Evolutionary conservation across 2,797 vertebrate species (phyloP), one percentile per base, ranked within the genome.

Genomic region (Eurystomus glaucurus): DNA sequence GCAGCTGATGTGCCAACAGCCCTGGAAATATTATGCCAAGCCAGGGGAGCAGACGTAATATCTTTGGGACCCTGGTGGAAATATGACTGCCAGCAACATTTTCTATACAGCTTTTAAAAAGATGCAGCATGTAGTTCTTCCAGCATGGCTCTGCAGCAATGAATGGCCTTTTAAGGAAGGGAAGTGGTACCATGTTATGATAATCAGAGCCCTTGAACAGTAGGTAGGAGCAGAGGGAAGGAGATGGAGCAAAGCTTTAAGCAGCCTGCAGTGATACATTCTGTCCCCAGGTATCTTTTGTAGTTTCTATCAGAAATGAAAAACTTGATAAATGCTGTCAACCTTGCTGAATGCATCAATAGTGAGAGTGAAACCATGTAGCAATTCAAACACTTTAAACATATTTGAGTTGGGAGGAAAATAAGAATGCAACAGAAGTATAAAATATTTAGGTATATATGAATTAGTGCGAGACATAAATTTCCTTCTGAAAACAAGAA

Each of bases 261-360:
- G 39, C 26, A 70, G 31, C 51, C 37, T 0, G 0, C 14, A 33
- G 35, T 54, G n/a, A 10, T 54, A 20, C 10, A 18, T 13, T n/a
- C 31, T 89, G 43, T 12, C 61, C 41, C 16, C 39, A 48, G 54
- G 25, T 37, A 48, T 25, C 50, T 79, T 83, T 18, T 65, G 46
- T 26, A 76, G 22, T 15, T 70, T 61, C 51, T 60, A 2, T 48
- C n/a, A 80, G 60, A 83, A 90, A 20, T 3, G 43, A 25, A 85
- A n/a, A 68, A 52, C 5, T 72, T 61, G 16, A 10, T 70, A 76
- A 74, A 31, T 1, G 4, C n/a, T 52, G 11, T 60, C 60, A 85
- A 9, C 31, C 8, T 58, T n/a, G 26, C 21, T 57, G 48, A 78
- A 72, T 22, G 23, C 8, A 21, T 69, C 72, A 66, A 33, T 5